Base-by-base conservation (phyloP, 2,888 invertebrate species). In the Drosophila kanekoi region DNA sequence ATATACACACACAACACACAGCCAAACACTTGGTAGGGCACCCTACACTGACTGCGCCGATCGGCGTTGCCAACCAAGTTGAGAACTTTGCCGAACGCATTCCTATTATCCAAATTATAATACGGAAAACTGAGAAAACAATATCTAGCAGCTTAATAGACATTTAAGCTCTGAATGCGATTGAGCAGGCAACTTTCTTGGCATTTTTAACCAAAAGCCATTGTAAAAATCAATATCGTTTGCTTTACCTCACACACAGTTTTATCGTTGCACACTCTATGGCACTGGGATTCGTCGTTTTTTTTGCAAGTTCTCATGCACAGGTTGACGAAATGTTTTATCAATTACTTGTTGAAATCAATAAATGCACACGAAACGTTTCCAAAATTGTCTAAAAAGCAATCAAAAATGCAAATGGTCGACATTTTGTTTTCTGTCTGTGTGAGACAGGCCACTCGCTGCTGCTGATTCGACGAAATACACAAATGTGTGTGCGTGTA, bases 401-500 rank as follows among this genome's bases (percentile, higher is more conserved):
- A 68, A 69, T 69, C 57, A 63, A 75, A 77, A 81, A 77, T 72
- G 72, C 72, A 77, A 89, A 81, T 71, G 88, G 87, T 88, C 88
- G 87, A 88, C 88, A 88, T 88, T 88, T 88, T 88, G 88, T 88
- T 88, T 89, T 86, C 83, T 75, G 77, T 80, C 80, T 72, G 77
- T 80, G 66, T 58, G 54, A 32, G 66, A 56, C 59, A 38, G 63
- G 53, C 62, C 61, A 67, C 72, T 85, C 79, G 79, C 79, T 85
- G 73, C 56, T 72, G 78, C 81, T 72, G 73, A 77, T 80, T 83
- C 73, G 67, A 82, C 81, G 71, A 74, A 79, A 73, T 76, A 76
- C 63, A 66, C 70, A 64, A 53, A 65, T 65, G 52, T 67, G 45
- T 60, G 38, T 77, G 47, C 64, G 48, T 70, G 49, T 65, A 60